Percentiles rank a stretch among this genome's conserved stretches.
phyloP scores from a whole-genome alignment of 37 sponge, comb jelly and placozoan genomes.

The Corticium candelabrum region DNA sequence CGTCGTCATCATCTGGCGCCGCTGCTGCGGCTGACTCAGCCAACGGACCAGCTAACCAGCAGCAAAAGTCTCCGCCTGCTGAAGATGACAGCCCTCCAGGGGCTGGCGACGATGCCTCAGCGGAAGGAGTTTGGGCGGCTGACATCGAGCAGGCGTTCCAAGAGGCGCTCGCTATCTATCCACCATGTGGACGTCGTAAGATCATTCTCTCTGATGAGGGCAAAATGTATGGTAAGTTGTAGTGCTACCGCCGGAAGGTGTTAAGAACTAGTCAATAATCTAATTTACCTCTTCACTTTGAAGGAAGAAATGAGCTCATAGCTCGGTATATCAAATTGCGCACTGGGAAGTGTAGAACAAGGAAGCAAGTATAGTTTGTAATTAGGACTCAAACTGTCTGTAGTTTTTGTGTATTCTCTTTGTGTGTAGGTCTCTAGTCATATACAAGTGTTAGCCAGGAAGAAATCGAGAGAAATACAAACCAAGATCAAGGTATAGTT shows the following conservation, averaged over 20 bases:
- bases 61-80: too few species aligned
- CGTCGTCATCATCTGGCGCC: too few species aligned
- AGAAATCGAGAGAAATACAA: constrained; percentile 88
- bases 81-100: background rate
- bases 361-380: constrained; percentile 74
- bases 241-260: background rate
- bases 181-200: constrained; percentile 95
- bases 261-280: background rate
- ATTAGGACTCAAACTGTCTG: background rate
- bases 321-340: constrained; percentile 93
- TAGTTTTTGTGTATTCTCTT: background rate
- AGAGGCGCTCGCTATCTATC: constrained; percentile 95
- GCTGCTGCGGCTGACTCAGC: too few species aligned
- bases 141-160: constrained; percentile 99
- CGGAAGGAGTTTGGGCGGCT: constrained; percentile 90
- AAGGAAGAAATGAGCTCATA: constrained; percentile 96
- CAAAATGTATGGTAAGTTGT: constrained; percentile 97
- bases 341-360: constrained; percentile 83
- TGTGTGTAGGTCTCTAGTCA: constrained; percentile 97
- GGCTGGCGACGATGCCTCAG: constrained; percentile 18
- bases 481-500: constrained; percentile 72
- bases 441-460: constrained; percentile 93
- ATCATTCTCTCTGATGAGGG: constrained; percentile 98
- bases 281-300: background rate
- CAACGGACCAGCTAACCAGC: too few species aligned